Evolutionary conservation across 2,797 vertebrate species (phyloP).

Genomic region (Coendou prehensilis): DNA sequence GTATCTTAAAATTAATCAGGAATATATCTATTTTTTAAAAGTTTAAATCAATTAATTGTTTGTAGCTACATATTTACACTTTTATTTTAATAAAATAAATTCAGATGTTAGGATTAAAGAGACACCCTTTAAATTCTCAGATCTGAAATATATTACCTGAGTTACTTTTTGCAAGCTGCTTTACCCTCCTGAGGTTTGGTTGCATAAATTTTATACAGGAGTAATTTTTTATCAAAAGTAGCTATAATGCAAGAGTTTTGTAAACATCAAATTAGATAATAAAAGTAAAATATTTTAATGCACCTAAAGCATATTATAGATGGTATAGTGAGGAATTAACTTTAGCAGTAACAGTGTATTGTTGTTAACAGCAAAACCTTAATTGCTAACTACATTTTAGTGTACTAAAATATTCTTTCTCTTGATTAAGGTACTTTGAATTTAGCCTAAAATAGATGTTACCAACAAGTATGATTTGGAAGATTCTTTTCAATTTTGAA

Average conservation of each 20-base stretch:
- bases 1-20: neutral
- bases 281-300: conserved; percentile 35
- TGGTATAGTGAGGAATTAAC: neutral
- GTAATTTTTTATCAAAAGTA: neutral
- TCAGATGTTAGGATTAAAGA: neutral
- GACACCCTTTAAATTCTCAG: neutral
- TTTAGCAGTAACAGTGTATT: neutral
- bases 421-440: neutral
- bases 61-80: neutral
- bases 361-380: neutral
- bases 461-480: neutral
- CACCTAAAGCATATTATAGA: neutral
- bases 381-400: neutral
- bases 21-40: neutral
- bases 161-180: neutral
- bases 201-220: neutral
- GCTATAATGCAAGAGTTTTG: neutral
- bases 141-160: neutral
- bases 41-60: neutral
- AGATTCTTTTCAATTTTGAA: neutral
- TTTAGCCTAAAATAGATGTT: neutral
- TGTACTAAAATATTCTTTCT: neutral
- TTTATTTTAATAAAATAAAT: neutral
- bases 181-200: neutral
- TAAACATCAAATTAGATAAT: neutral